Base-by-base conservation (phyloP, 2,113 vertebrate species). In the Sterna hirundo region DNA sequence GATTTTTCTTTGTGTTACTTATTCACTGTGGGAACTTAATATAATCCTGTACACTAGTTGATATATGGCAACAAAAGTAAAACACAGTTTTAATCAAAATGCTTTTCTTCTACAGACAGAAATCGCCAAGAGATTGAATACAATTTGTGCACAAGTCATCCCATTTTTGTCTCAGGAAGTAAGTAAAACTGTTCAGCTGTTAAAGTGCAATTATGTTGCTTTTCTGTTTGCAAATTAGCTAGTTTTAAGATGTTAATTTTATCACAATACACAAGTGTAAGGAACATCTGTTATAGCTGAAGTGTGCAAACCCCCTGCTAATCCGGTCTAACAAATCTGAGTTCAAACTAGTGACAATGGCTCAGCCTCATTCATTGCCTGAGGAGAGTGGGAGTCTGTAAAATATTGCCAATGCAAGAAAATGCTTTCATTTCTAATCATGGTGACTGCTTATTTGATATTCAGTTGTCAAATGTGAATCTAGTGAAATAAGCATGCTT, bases 161-260 rank as follows among this genome's bases (percentile, higher is more conserved):
- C 99, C 99, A 89, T 99, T 99, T 99, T 99, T 99, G 98, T 99
- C 99, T 98, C 99, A 99, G 98, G 99, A 99, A 99, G 99, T 99
- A 99, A 99, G 98, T 98, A 98, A 97, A 98, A 97, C 94, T 97
- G 94, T 98, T 98, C 94, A 97, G 93, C 96, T 98, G 96, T 98
- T 98, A 96, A 98, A 98, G 95, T 98, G 95, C 94, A 97, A 98
- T 98, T 98, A 98, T 95, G 96, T 98, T 98, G 96, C 97, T 97
- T 98, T 97, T 98, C 97, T 98, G 96, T 98, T 98, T 98, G 97
- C 97, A 98, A 98, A 98, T 98, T 98, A 98, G 97, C 96, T 98
- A 95, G 96, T 98, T 98, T 98, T 98, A 98, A 98, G 96, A 98
- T 97, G 97, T 98, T 98, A 98, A 98, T 98, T 98, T 98, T 98